Evolutionary conservation across 1,140 invertebrate species (phyloP).

Genomic region (Antheraea mylitta): DNA sequence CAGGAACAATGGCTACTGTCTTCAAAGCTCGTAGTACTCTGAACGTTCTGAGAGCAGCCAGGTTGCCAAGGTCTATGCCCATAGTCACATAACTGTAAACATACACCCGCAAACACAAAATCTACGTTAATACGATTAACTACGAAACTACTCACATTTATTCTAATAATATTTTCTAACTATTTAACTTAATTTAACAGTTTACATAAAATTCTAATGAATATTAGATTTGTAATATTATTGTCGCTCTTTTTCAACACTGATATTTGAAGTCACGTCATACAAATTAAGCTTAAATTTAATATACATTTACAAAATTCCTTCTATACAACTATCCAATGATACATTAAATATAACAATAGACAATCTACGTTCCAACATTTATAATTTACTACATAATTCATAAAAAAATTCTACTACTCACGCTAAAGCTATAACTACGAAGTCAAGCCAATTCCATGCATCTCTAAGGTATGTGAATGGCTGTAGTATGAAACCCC

Average conservation of each 20-base stretch:
- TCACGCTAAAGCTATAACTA: constrained; percentile 99
- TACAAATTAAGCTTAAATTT: not conserved
- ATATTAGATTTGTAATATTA: not conserved
- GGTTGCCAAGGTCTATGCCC: constrained; percentile 98
- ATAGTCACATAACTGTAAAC: constrained; percentile 97
- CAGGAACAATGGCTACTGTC: constrained; percentile 99
- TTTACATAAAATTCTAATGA: constrained; percentile 4
- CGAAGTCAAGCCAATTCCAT: constrained; percentile 99
- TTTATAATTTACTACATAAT: constrained; percentile 54
- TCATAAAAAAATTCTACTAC: constrained; percentile 81
- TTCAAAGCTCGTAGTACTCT: constrained; percentile 98
- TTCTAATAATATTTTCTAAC: constrained; percentile 15
- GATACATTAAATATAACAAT: constrained; percentile 31
- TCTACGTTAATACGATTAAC: constrained; percentile 68
- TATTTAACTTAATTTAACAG: not conserved
- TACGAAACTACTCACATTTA: constrained; percentile 40
- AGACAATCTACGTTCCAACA: constrained; percentile 46
- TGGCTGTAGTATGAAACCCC: constrained; percentile 98
- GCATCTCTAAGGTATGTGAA: constrained; percentile 99
- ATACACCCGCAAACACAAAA: constrained; percentile 67
- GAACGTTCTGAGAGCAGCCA: constrained; percentile 98
- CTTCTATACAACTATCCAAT: constrained; percentile 26
- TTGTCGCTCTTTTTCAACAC: not conserved
- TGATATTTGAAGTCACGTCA: not conserved
- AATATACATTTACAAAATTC: constrained; percentile 14